Evolutionary conservation across 2,888 invertebrate genomes (phyloP).

Genomic region (Cryptocephalus moraei): DNA sequence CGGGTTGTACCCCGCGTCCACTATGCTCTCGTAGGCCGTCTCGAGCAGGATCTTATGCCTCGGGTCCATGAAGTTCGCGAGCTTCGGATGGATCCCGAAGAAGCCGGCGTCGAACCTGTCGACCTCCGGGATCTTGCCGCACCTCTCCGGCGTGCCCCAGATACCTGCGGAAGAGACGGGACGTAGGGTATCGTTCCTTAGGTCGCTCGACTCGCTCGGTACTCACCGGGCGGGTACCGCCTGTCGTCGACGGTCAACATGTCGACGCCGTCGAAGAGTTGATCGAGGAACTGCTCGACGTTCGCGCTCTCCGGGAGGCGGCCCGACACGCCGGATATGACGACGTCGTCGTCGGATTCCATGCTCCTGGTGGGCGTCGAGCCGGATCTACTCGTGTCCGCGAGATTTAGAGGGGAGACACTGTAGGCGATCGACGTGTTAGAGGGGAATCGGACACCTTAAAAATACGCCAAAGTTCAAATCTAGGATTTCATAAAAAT

Average conservation of each 20-base stretch:
- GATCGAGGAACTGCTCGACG: background rate
- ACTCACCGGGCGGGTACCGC: background rate
- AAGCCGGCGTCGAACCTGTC: conserved; percentile 18
- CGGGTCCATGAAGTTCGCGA: conserved; percentile 15
- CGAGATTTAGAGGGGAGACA: too few relatives aligned
- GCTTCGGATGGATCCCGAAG: conserved; percentile 18
- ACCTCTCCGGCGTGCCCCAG: conserved; percentile 12
- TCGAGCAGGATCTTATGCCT: conserved; percentile 16
- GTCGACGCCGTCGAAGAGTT: background rate
- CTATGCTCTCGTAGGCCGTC: conserved; percentile 16
- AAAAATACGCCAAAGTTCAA: too few relatives aligned
- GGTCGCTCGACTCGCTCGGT: conserved; percentile 59
- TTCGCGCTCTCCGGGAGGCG: background rate
- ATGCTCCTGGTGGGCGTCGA: background rate
- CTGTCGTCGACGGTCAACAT: background rate
- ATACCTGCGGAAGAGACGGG: background rate
- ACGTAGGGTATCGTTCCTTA: too few relatives aligned
- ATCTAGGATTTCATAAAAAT: too few relatives aligned
- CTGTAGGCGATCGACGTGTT: too few relatives aligned
- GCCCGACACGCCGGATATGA: background rate
- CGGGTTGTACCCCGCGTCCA: conserved; percentile 22
- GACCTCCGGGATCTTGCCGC: conserved; percentile 16
- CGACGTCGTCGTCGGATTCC: background rate
- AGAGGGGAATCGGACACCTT: too few relatives aligned
- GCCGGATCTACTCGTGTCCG: too few relatives aligned